These are phyloP conservation scores for Tenthredo livida DNA, from an alignment of 2,888 invertebrate genomes.

Conservation along the genomic window DNA sequence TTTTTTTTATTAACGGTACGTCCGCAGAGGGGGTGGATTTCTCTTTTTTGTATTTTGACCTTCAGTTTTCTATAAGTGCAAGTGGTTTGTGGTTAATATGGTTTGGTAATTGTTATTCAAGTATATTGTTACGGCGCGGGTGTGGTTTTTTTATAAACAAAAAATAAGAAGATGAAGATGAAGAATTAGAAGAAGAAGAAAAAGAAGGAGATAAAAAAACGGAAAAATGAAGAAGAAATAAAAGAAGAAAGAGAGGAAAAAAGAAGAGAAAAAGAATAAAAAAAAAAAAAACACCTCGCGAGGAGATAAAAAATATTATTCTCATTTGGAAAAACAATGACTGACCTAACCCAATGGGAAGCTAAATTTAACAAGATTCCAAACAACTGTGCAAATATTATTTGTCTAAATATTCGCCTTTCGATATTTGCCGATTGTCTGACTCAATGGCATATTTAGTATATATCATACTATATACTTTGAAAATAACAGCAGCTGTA, in stretches of 20 bases:
- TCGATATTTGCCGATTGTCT: constrained; percentile 53
- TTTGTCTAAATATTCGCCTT: constrained; percentile 49
- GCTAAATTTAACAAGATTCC: constrained; percentile 52
- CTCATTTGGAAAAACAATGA: constrained; percentile 51
- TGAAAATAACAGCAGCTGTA: constrained; percentile 41
- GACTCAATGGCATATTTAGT: constrained; percentile 14
- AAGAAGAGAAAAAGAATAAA: neutral
- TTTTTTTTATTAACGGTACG: neutral
- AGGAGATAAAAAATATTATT: constrained; percentile 50
- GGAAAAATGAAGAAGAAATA: neutral
- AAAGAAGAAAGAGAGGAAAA: too few species aligned
- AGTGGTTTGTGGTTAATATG: neutral
- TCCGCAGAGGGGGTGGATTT: neutral
- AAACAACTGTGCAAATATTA: constrained; percentile 51
- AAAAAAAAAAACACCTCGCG: neutral
- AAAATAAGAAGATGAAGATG: neutral
- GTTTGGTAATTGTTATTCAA: constrained; percentile 6
- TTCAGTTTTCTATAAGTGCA: neutral
- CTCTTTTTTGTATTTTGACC: neutral
- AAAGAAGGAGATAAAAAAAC: neutral
- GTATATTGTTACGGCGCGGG: neutral
- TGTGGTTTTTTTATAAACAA: neutral
- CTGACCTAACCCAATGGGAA: constrained; percentile 52
- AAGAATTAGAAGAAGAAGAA: neutral
- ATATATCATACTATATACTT: neutral